Conservation (phyloP, 1,140 invertebrate genomes). For the Linepithema humile region DNA sequence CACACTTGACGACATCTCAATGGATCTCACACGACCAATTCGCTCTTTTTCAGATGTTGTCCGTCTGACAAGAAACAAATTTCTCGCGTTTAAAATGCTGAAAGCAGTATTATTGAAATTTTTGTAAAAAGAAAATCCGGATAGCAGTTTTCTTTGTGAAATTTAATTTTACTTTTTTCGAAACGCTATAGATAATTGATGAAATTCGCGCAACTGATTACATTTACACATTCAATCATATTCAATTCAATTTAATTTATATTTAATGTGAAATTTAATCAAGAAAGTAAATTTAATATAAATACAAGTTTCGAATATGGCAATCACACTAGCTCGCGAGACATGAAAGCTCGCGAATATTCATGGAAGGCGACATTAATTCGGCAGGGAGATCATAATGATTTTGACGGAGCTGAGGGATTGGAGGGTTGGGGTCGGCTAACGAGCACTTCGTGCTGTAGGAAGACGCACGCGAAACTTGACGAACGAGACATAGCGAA, state of each 20-base stretch:
- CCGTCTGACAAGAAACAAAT: conserved; percentile 58
- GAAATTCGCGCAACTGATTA: neutral
- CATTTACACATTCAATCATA: no score
- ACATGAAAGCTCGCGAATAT: neutral
- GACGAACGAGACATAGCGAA: conserved; percentile 73
- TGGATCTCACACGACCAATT: conserved; percentile 57
- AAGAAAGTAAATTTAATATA: no score
- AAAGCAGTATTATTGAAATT: neutral
- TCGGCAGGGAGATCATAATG: conserved; percentile 70
- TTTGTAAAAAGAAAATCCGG: neutral
- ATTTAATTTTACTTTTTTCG: neutral
- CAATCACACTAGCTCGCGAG: neutral
- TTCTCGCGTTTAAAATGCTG: conserved; percentile 2
- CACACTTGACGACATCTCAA: conserved; percentile 74
- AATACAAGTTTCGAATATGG: neutral
- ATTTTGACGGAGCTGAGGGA: conserved; percentile 65
- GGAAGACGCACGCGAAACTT: conserved; percentile 80
- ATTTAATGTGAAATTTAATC: no score
- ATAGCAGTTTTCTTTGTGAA: neutral
- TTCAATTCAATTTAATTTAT: no score
- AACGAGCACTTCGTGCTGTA: conserved; percentile 77
- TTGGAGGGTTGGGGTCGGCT: conserved; percentile 71
- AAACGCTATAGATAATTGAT: neutral
- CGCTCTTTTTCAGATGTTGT: conserved; percentile 51
- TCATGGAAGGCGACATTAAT: conserved; percentile 29